Evolutionary conservation across 1,140 invertebrate genomes (phyloP).

Genomic region (Drosophila melanica): DNA sequence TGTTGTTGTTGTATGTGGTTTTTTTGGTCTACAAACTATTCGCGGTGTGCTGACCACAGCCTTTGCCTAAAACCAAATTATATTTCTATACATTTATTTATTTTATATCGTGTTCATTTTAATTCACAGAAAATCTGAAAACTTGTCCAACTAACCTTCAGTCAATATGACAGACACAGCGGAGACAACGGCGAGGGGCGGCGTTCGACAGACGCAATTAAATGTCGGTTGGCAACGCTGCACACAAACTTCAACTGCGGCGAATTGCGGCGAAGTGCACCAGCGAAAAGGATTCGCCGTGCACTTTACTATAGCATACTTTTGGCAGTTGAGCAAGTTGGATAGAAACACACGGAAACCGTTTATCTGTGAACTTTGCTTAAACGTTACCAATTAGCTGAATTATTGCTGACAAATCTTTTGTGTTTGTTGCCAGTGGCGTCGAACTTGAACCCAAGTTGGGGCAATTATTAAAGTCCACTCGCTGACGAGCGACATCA

Average conservation of each 20-base stretch:
- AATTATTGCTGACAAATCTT: neutral
- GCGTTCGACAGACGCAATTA: neutral
- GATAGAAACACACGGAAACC: conserved; percentile 3
- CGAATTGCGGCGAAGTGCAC: conserved; percentile 1
- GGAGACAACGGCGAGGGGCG: conserved; percentile 27
- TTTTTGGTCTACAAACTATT: conserved; percentile 29
- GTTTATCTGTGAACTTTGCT: neutral
- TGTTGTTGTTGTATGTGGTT: conserved; percentile 13
- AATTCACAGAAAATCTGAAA: conserved; percentile 53
- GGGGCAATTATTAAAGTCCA: conserved; percentile 1
- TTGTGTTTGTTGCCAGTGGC: conserved; percentile 32
- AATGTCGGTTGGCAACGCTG: neutral
- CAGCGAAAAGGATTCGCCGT: conserved; percentile 4
- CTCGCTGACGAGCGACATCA: conserved; percentile 10
- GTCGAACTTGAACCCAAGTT: conserved; percentile 26
- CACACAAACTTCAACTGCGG: neutral
- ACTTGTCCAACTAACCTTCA: conserved; percentile 73
- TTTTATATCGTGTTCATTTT: conserved; percentile 74
- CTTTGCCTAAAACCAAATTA: conserved; percentile 43
- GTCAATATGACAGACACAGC: conserved; percentile 33
- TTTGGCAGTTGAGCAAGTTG: neutral
- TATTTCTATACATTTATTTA: conserved; percentile 47
- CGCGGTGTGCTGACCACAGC: conserved; percentile 13
- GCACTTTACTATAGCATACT: conserved; percentile 26
- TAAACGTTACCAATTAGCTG: neutral